A percentile compares a stretch with the other conserved stretches of the same genome.
These are phyloP conservation scores for Loxodonta africana DNA, from an alignment of 2,113 vertebrate species.

Conservation along the genomic window DNA sequence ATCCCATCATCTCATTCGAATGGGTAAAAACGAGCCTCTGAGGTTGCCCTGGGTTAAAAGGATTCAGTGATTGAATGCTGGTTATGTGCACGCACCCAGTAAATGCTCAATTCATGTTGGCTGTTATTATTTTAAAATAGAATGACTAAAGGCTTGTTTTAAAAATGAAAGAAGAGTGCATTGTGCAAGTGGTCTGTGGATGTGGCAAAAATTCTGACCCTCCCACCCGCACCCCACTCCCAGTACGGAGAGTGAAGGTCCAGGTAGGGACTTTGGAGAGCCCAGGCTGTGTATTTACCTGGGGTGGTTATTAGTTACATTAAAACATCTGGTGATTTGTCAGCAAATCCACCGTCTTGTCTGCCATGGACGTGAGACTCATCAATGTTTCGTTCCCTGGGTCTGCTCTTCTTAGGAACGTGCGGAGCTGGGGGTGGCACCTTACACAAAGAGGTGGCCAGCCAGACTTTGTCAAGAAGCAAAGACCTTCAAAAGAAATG, in stretches of 20 bases:
- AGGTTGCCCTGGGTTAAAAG: conserved; percentile 11
- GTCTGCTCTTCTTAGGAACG: not conserved
- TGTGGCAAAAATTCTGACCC: not conserved
- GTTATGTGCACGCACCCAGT: not conserved
- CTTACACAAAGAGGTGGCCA: not conserved
- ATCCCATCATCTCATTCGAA: not conserved
- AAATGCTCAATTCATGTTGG: not conserved
- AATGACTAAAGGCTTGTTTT: not conserved
- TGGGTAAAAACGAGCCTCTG: not conserved
- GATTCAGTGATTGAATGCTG: not conserved
- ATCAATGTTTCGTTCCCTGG: not conserved
- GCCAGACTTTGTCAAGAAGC: not conserved
- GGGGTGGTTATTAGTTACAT: not conserved
- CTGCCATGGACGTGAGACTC: not conserved
- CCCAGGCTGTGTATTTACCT: not conserved
- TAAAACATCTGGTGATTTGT: not conserved
- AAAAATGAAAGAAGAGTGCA: not conserved
- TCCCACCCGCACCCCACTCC: not conserved
- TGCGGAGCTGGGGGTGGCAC: not conserved
- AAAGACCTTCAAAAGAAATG: not conserved
- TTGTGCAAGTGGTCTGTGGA: not conserved
- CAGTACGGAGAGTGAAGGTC: not conserved
- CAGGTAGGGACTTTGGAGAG: not conserved
- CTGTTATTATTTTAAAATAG: conserved; percentile 8
- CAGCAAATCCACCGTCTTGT: not conserved